A percentile compares a stretch with the other conserved stretches of the same genome.
Conservation (phyloP, 37 sponge, comb jelly and placozoan species). For the Geodia barretti region DNA sequence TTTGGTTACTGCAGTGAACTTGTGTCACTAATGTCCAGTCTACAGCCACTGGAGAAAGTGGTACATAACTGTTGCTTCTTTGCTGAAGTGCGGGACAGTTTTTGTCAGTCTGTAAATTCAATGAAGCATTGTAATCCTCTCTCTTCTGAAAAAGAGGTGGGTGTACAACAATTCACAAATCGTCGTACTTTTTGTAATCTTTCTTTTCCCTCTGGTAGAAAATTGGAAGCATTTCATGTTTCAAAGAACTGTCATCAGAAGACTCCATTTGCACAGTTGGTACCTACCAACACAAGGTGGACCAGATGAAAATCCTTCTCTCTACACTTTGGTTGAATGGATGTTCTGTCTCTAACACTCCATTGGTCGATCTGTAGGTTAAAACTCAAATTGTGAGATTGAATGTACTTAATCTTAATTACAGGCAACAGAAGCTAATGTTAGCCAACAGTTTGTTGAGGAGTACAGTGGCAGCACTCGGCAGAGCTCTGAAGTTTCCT, state of each 20-base stretch:
- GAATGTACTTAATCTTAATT: not conserved
- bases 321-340: conserved; percentile 46
- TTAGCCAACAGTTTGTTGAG: not conserved
- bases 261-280: conserved; percentile 5
- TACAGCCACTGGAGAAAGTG: not conserved
- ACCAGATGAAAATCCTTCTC: conserved; percentile 18
- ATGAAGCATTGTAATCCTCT: not conserved
- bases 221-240: not conserved
- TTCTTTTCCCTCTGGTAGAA: too few species aligned
- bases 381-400: not conserved
- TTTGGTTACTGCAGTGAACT: too few species aligned
- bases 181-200: not conserved
- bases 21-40: too few species aligned
- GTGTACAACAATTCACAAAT: not conserved
- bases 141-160: not conserved
- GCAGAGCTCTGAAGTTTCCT: not conserved
- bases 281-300: conserved; percentile 3
- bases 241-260: not conserved
- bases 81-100: not conserved
- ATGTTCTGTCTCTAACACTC: not conserved
- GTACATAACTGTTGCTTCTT: not conserved
- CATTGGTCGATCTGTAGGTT: conserved; percentile 14
- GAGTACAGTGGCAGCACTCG: not conserved
- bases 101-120: not conserved
- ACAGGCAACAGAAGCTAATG: not conserved